Evolutionary conservation across 2,888 invertebrate genomes (phyloP).

Genomic region (Actias luna): DNA sequence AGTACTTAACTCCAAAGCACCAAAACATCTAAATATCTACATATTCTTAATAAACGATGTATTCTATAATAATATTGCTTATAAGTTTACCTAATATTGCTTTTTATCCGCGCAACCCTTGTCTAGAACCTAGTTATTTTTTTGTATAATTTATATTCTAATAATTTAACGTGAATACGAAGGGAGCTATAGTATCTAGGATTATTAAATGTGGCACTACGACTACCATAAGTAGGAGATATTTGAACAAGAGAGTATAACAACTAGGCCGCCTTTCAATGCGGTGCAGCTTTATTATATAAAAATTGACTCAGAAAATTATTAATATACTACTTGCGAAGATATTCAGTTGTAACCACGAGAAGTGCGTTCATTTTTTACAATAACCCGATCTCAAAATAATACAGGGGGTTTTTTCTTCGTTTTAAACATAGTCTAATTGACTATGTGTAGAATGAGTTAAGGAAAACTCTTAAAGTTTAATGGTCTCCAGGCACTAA

Average conservation of each 20-base stretch:
- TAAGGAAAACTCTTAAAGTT: conserved; percentile 60
- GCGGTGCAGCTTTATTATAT: conserved; percentile 16
- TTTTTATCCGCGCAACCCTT: conserved; percentile 67
- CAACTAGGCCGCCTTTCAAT: conserved; percentile 36
- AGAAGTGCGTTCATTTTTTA: conserved; percentile 1
- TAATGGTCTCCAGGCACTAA: conserved; percentile 76
- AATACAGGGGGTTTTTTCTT: conserved; percentile 38
- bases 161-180: conserved; percentile 29
- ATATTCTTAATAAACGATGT: conserved; percentile 59
- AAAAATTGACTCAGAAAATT: conserved; percentile 2
- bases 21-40: conserved; percentile 70
- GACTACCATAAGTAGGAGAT: conserved; percentile 52
- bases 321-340: background rate
- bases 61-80: conserved; percentile 75
- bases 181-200: conserved; percentile 44
- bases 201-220: conserved; percentile 66
- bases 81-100: conserved; percentile 75
- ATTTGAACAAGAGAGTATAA: conserved; percentile 53
- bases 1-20: conserved; percentile 65
- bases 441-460: conserved; percentile 52
- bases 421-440: conserved; percentile 57
- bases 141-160: conserved; percentile 47
- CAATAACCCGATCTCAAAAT: background rate
- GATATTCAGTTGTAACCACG: background rate
- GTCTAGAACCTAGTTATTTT: conserved; percentile 48